Evolutionary conservation across 2,888 invertebrate species (phyloP).

Genomic region (Cryptocheilus praepositus): DNA sequence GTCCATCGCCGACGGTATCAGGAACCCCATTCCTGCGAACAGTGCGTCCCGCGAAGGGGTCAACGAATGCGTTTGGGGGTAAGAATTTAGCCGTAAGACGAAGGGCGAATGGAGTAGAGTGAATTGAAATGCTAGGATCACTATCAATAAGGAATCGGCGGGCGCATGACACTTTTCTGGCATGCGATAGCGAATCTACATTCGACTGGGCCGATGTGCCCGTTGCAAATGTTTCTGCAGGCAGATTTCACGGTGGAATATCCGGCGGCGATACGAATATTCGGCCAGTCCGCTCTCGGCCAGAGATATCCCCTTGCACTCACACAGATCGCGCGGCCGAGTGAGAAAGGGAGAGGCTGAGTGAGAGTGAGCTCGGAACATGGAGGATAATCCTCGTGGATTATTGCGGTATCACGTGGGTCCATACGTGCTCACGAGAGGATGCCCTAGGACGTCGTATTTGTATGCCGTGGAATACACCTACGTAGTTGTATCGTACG

Average conservation of each 20-base stretch:
- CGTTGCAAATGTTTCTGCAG: constrained; percentile 35
- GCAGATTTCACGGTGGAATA: constrained; percentile 47
- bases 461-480: constrained; percentile 60
- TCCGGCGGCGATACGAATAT: constrained; percentile 68
- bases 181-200: constrained; percentile 7
- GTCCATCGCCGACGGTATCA: no score
- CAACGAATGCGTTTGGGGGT: no score
- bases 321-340: constrained; percentile 19
- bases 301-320: constrained; percentile 55
- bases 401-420: constrained; percentile 75
- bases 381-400: constrained; percentile 74
- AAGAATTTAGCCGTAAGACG: no score
- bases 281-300: constrained; percentile 59
- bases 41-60: no score
- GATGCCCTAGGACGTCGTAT: constrained; percentile 62
- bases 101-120: no score
- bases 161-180: constrained; percentile 1
- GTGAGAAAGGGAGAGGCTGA: constrained; percentile 39
- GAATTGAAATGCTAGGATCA: no score
- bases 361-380: constrained; percentile 57
- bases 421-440: constrained; percentile 70
- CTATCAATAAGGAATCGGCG: constrained; percentile 3
- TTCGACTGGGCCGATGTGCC: background rate
- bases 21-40: no score
- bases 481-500: constrained; percentile 60